Evolutionary conservation across 2,888 invertebrate species (phyloP), one percentile per base, ranked within the genome.

Genomic region (Napeogenes sylphis): DNA sequence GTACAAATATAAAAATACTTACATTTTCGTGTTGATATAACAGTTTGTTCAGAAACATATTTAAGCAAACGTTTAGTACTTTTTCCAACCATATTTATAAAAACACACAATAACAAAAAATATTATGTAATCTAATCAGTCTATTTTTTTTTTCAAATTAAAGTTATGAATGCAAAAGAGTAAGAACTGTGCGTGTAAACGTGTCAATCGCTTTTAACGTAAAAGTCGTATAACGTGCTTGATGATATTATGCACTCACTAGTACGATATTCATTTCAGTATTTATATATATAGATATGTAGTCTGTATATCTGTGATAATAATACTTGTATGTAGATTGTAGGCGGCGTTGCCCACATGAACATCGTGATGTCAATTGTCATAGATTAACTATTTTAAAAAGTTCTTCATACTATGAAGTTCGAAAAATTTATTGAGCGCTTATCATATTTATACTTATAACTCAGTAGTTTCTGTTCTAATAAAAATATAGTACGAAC

Each of bases 1-100:
- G 4, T 10, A 38, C 21, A 21, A 21, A 21, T 21, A 21, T 21
- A 33, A 6, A 53, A 33, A n/a, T 72, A 87, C 87, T 87, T 76
- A 87, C 87, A 87, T 71, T 82, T 83, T 76, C 86, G 83, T 55
- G 76, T 66, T 45, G 74, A 74, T 63, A 72, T 63, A 38, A 73
- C 67, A 46, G 76, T 75, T 57, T 81, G 72, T 65, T 87, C 84
- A 62, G 84, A 78, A 58, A 86, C 75, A 73, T 79, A 82, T 75
- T 85, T 85, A 3, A 89, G 72, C 70, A 90, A 73, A 64, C 80
- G 82, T 64, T 76, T 85, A 38, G 81, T 75, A 68, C 79, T 83
- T 69, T 79, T 84, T 64, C 77, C 77, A 64, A 82, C 78, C 88
- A 90, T 88, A 70, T 72, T 79, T 71, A 47, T 21, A 35, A 47